Evolutionary conservation across 2,888 invertebrate genomes (phyloP).

Genomic region (Volucella inflata): DNA sequence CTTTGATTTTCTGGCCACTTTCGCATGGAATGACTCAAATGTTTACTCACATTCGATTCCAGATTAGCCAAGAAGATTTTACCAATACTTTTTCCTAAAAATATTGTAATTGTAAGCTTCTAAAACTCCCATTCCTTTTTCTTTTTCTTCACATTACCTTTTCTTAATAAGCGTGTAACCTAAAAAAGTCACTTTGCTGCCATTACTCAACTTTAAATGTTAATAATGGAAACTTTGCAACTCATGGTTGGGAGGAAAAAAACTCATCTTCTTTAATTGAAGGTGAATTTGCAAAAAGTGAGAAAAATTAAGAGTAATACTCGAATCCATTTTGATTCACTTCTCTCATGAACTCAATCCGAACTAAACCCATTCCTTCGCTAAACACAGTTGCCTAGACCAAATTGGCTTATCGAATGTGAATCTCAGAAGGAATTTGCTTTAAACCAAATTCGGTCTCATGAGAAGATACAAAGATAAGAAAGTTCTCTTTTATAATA

Average conservation of each 20-base stretch:
- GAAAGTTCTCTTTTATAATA: neutral
- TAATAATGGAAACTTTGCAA: neutral
- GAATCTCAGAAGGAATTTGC: neutral
- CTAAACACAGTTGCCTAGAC: neutral
- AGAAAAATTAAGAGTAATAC: conserved; percentile 9
- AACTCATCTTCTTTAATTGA: conserved; percentile 17
- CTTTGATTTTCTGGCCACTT: too few relatives aligned
- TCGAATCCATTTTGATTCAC: conserved; percentile 19
- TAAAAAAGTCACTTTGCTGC: neutral
- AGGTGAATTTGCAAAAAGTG: conserved; percentile 2
- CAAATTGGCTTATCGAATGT: neutral
- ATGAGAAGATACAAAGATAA: neutral
- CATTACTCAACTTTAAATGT: neutral
- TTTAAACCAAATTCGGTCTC: neutral
- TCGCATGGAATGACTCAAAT: too few relatives aligned
- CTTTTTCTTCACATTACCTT: neutral
- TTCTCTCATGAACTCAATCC: conserved; percentile 16
- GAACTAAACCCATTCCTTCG: neutral
- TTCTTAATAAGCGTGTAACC: conserved; percentile 26
- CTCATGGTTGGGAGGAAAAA: neutral
- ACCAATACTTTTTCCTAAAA: too few relatives aligned
- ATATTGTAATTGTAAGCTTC: neutral
- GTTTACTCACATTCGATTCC: too few relatives aligned
- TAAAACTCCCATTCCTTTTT: conserved; percentile 13
- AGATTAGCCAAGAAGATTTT: too few relatives aligned